Percentiles rank a stretch among this genome's conserved stretches.
Conservation (phyloP, 2,888 invertebrate genomes). For the Thumatha senex region DNA sequence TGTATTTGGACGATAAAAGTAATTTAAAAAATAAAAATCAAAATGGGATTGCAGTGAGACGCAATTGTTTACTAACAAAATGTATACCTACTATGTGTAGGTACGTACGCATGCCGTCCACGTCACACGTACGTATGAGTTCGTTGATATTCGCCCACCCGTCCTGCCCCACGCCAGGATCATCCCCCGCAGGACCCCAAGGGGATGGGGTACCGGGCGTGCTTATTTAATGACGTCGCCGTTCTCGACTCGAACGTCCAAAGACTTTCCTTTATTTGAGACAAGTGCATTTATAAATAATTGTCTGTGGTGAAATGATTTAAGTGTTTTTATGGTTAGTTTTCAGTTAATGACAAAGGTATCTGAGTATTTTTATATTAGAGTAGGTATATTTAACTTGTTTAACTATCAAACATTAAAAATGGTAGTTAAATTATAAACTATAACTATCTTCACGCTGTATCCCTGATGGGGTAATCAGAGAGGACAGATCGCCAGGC, state of each 20-base stretch:
- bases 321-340: conserved; percentile 19
- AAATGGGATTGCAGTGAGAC: conserved; percentile 44
- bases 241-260: conserved; percentile 69
- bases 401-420: neutral
- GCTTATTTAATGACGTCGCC: conserved; percentile 75
- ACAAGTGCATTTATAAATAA: conserved; percentile 40
- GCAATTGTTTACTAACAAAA: conserved; percentile 80
- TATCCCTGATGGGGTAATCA: too few relatives aligned
- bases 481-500: too few relatives aligned
- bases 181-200: conserved; percentile 60
- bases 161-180: conserved; percentile 47
- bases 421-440: too few relatives aligned
- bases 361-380: neutral
- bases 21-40: conserved; percentile 14
- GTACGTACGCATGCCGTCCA: conserved; percentile 57
- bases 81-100: conserved; percentile 49
- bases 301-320: conserved; percentile 34
- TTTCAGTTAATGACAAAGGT: conserved; percentile 16
- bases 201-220: conserved; percentile 56
- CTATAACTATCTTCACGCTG: too few relatives aligned
- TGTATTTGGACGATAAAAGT: conserved; percentile 5
- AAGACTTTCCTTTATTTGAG: conserved; percentile 54
- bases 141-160: conserved; percentile 75
- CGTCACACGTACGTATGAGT: conserved; percentile 77
- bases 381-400: neutral